Percentiles rank a stretch among this genome's conserved stretches.
Conservation (phyloP, 2,113 vertebrate genomes). For the Quiscalus mexicanus region DNA sequence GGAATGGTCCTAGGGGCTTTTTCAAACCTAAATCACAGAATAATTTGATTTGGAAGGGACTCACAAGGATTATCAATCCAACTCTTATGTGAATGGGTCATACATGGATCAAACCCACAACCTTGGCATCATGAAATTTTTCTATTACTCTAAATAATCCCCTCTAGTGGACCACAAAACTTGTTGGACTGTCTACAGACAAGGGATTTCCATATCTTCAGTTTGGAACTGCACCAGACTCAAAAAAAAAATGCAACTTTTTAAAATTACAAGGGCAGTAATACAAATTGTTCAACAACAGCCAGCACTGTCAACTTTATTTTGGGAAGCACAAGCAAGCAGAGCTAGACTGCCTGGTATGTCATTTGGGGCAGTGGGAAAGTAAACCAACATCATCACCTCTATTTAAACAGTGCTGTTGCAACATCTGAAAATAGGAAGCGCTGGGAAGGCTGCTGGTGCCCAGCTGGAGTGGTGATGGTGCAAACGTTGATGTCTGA, state of each 20-base stretch:
- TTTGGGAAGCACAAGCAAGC: constrained; percentile 22
- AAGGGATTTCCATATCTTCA: not conserved
- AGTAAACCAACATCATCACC: constrained; percentile 28
- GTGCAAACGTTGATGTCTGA: not conserved
- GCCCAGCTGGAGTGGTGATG: not conserved
- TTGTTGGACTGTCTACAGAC: not conserved
- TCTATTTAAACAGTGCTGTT: constrained; percentile 22
- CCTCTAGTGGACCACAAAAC: not conserved
- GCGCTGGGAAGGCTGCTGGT: not conserved
- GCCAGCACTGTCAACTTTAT: not conserved
- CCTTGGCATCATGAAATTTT: not conserved
- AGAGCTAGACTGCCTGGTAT: not conserved
- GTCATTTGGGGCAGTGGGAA: constrained; percentile 34
- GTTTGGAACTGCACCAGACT: not conserved
- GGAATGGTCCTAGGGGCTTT: not conserved
- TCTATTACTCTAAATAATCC: not conserved
- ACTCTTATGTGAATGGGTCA: not conserved
- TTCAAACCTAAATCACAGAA: not conserved
- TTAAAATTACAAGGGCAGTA: not conserved
- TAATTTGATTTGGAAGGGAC: not conserved
- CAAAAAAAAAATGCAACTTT: not conserved
- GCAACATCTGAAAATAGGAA: constrained; percentile 39
- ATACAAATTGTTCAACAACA: not conserved
- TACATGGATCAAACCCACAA: not conserved
- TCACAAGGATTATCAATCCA: not conserved